Conservation (phyloP, 2,888 invertebrate genomes). For the Sceliomorpha sp. region DNA sequence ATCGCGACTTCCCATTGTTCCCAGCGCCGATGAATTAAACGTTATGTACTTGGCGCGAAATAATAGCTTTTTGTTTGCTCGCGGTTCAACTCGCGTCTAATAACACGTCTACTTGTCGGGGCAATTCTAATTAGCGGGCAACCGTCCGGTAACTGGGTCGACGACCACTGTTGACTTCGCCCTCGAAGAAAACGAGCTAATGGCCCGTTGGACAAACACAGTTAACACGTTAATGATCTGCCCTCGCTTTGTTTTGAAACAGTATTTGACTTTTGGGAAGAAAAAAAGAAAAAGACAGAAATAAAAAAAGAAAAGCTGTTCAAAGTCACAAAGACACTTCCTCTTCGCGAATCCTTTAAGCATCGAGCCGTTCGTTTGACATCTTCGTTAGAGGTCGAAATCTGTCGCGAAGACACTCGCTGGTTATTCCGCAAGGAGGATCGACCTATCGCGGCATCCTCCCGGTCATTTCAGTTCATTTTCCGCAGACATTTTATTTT, state of each 20-base stretch:
- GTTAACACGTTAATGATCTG: conserved; percentile 12
- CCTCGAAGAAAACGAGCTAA: conserved; percentile 23
- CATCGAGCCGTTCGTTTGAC: no score
- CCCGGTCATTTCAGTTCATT: no score
- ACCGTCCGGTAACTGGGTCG: conserved; percentile 10
- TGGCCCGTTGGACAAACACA: conserved; percentile 21
- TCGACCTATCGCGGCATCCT: no score
- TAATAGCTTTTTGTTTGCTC: conserved; percentile 25
- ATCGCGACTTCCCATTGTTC: background rate
- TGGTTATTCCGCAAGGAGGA: no score
- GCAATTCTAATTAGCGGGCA: conserved; percentile 30
- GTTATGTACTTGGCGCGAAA: background rate
- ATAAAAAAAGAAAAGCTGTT: no score
- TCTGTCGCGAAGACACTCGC: no score
- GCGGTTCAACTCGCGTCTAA: conserved; percentile 12
- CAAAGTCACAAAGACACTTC: no score
- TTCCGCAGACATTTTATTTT: no score
- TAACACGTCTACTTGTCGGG: conserved; percentile 11
- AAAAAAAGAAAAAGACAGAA: no score
- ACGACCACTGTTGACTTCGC: conserved; percentile 13
- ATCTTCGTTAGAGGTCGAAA: no score
- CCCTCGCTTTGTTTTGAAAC: background rate
- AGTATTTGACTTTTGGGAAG: no score
- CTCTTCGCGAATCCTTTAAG: no score
- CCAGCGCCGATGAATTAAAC: conserved; percentile 1